Base-by-base conservation (phyloP, 2,888 invertebrate genomes). In the Agrotis puta region DNA sequence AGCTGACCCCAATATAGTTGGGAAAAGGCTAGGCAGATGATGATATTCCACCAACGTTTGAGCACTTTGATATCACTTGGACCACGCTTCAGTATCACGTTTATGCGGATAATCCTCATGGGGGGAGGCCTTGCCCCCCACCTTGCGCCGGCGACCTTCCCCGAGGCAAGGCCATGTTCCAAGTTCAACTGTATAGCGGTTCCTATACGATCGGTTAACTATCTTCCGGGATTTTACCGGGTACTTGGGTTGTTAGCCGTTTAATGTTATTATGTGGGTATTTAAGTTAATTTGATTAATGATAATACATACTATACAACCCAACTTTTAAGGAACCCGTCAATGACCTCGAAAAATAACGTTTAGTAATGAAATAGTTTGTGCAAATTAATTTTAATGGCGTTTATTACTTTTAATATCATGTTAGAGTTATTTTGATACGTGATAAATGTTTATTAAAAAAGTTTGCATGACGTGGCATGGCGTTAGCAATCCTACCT, bases 171-270 rank as follows among this genome's bases (percentile, higher is more conserved):
- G 92, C 84, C 87, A 85, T 66, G 85, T 62, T 71, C 80, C 92
- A 92, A 92, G 92, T 92, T 92, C 92, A 92, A 82, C 39, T 11
- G 22, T 63, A 43, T 22, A 50, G 18, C 61, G 22, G 45, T 61
- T 39, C 66, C 50, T 45, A 22, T 33, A 33, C 56, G 56, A 33
- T 53, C 48, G 58, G 62, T 58, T 61, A 27, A 61, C 54, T 14
- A 58, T 65, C 69, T 74, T 57, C 57, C 43, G 50, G 68, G 58
- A 73, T 72, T 50, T 39, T 0, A 13, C 2, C 53, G 11, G 63
- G 9, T 61, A 70, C 51, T 24, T 61, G 11, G 39, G 2, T 5
- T n/a, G 20, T 48, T 59, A 54, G 43, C 22, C 4, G 43, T 63
- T 63, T 75, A 47, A 56, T 61, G 50, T 54, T 63, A 56, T 54